Evolutionary conservation across 2,888 invertebrate species (phyloP).

Genomic region (Nemurella pictetii): DNA sequence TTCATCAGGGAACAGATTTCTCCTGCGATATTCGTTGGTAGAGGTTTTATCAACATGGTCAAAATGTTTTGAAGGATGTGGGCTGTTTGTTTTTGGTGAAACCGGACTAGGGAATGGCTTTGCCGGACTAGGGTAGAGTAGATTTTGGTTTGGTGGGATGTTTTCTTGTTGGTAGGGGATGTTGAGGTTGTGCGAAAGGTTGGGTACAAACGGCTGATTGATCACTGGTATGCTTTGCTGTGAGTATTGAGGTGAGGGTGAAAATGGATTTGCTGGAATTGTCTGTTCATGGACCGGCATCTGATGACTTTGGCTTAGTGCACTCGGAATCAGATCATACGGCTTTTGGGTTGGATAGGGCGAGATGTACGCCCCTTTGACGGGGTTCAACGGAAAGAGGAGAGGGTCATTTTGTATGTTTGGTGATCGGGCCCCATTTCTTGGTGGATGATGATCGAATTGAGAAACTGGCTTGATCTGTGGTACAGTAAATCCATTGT

Average conservation of each 20-base stretch:
- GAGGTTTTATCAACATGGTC: background rate
- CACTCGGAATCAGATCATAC: background rate
- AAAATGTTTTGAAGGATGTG: background rate
- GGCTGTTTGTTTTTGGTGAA: background rate
- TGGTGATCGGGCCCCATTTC: background rate
- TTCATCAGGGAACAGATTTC: background rate
- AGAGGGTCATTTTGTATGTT: background rate
- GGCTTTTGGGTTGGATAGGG: background rate
- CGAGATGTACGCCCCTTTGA: conserved; percentile 3
- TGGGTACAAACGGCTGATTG: background rate
- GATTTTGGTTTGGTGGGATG: background rate
- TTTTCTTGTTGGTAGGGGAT: background rate
- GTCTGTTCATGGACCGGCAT: background rate
- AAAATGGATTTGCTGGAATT: background rate
- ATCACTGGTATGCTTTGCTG: background rate
- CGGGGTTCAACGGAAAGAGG: conserved; percentile 15
- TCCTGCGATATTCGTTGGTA: background rate
- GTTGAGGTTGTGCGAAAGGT: background rate
- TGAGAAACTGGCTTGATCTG: background rate
- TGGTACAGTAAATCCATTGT: background rate
- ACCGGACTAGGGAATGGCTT: background rate
- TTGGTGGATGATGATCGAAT: background rate
- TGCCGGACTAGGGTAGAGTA: background rate
- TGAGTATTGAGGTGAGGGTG: background rate
- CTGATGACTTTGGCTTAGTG: background rate